Conservation (phyloP, 2,888 invertebrate species). For the Amorpha juglandis region DNA sequence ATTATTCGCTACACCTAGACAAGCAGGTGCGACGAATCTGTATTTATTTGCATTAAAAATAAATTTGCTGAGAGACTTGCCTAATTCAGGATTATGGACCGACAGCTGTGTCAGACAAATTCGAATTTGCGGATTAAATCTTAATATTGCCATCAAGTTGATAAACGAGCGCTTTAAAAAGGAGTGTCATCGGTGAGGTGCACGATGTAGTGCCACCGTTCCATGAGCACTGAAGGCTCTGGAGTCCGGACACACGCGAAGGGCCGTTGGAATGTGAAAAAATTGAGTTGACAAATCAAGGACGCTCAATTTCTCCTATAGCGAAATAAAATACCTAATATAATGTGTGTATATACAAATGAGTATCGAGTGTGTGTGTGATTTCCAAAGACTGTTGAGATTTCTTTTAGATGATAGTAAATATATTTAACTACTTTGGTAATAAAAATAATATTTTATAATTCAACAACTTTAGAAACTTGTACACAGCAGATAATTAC, state of each 20-base stretch:
- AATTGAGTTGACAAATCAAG: too few species aligned
- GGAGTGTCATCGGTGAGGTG: conserved; percentile 17
- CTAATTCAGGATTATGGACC: conserved; percentile 76
- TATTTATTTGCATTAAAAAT: conserved; percentile 83
- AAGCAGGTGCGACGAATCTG: conserved; percentile 79
- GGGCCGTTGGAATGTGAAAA: too few species aligned
- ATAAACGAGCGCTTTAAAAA: conserved; percentile 48
- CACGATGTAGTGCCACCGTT: not conserved
- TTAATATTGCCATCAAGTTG: conserved; percentile 69
- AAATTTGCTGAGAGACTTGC: conserved; percentile 73
- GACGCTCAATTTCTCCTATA: too few species aligned
- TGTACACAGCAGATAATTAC: not conserved
- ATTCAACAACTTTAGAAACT: not conserved
- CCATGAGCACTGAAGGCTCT: not conserved
- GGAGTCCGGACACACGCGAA: too few species aligned
- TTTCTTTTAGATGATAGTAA: too few species aligned
- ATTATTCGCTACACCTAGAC: conserved; percentile 76
- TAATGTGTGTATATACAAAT: too few species aligned
- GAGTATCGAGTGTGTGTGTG: too few species aligned
- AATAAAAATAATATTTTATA: not conserved
- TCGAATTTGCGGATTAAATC: conserved; percentile 72
- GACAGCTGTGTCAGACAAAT: conserved; percentile 75
- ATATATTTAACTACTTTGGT: not conserved
- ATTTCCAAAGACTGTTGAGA: too few species aligned
- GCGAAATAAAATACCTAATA: too few species aligned